Evolutionary conservation across 2,888 invertebrate genomes (phyloP), one percentile per base, ranked within the genome.

Genomic region (Panzeria rudis): DNA sequence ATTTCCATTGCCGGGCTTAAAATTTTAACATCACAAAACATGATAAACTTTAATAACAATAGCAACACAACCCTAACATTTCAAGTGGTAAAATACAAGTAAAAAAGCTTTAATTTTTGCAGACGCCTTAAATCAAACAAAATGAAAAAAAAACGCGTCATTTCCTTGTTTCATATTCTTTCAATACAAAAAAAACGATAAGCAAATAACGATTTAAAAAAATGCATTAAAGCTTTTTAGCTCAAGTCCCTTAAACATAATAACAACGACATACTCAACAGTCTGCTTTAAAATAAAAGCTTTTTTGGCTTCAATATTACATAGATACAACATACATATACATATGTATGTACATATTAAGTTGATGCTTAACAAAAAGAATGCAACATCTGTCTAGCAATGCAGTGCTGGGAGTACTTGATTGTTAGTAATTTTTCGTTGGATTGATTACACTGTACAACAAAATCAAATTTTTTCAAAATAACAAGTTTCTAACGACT

Each of bases 161-260:
- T 62, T 82, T 82, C 77, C 84, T 84, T 80, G 20, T 77, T 73
- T 50, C n/a, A 8, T 44, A 20, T 82, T 81, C 38, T 69, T 83
- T 47, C 2, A 62, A 59, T 47, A 13, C 0, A 35, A 20, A 62
- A 50, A n/a, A 15, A 38, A 35, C 15, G 32, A 11, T 62, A 62
- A 41, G 44, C 11, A 54, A 64, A 15, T 13, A 6, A 32, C 23
- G 7, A 29, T 29, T 38, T 5, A 44, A 59, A 47, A 71, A 69
- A 76, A 13, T 76, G 75, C 75, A 75, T 47, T 50, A 44, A 25
- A 79, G 75, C 68, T 84, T 56, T 56, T 56, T 47, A 50, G 41
- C 47, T 44, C 41, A 38, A 29, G 52, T 8, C 44, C 54, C 68
- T 66, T 59, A 4, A 61, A 47, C 17, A 20, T 5, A 47, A 64